Base-by-base conservation (phyloP, 2,888 invertebrate species). In the Hyposoter didymator region DNA sequence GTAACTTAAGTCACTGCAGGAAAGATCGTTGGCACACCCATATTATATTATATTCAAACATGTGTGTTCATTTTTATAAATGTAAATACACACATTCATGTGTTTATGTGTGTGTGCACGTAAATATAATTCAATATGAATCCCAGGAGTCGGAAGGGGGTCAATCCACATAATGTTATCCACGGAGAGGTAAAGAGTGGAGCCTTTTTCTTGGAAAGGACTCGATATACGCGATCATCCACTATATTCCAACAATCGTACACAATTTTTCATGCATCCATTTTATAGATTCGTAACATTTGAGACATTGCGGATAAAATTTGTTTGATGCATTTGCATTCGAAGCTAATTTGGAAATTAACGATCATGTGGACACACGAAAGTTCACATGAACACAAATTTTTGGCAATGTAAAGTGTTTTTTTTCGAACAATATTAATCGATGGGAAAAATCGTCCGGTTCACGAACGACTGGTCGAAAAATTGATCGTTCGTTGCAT, bases 271-370 rank as follows among this genome's bases (percentile, higher is more conserved):
- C 66, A 49, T 28, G 22, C 49, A 78, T 74, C 74, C 78, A 43
- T n/a, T n/a, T n/a, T 66, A 55, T 74, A 22, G 62, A 59, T 52
- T 70, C 49, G 22, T 28, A 4, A 59, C 55, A 52, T 62, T 39
- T 28, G n/a, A 35, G 64, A 17, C 74, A 22, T 45, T 64, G 74
- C 69, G 52, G 70, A 84, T 79, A 75, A 74, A 76, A 81, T 45
- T 35, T 17, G 59, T 47, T 43, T 32, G n/a, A 59, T 69, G 43
- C 12, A 45, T 12, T 59, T 12, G 45, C 28, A 64, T 45, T 72
- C 28, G 45, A 55, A 84, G 73, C 72, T 84, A 81, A 84, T 84
- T 84, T 84, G 81, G 73, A 81, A 81, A 84, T 78, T 84, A 73
- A 84, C 78, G 84, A 81, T 78, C 70, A 8, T 28, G 22, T 28